Base-by-base conservation (phyloP, 2,797 vertebrate species). In the Sebastes goodei region DNA sequence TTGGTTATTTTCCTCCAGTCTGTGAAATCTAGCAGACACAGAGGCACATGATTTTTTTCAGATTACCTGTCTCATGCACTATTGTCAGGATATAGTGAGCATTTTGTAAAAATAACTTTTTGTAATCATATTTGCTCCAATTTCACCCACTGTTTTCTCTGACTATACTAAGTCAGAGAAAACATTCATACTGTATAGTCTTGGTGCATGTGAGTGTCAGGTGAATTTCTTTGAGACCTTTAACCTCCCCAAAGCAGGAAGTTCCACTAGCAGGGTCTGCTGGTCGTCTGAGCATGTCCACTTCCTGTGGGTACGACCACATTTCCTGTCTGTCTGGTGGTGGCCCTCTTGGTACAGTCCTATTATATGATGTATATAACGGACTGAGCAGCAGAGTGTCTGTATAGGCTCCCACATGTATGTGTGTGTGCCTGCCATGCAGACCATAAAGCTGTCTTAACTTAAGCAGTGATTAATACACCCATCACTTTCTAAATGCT, bases 391-490 rank as follows among this genome's bases (percentile, higher is more conserved):
- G 85, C 76, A 68, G 49, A 78, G 84, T 85, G 76, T 89, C 84
- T 88, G 81, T 83, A 32, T 74, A 82, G 71, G 74, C 63, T 80
- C 72, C 55, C 74, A 11, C 25, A 5, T 81, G 46, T 85, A 67
- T 70, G 81, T 74, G 64, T 82, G 91, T 83, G 86, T 67, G 88
- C 69, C 83, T 74, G 85, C 81, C 82, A 68, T 62, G 86, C 87
- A 86, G 89, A 91, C 95, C 91, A 85, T 95, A 94, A 94, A 95
- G 94, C 93, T 92, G 95, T 94, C 95, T 93, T 92, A 94, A 93
- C 94, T 95, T 93, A 87, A 92, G 92, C 92, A 76, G 94, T 96
- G 96, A 96, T 97, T 96, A 96, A 97, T 96, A 95, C 91, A 86
- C 92, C 95, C 95, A 95, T 96, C 94, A 96, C 92, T 96, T 96